phyloP scores from a whole-genome alignment of 2,888 invertebrate species.

The Salpingus planirostris region DNA sequence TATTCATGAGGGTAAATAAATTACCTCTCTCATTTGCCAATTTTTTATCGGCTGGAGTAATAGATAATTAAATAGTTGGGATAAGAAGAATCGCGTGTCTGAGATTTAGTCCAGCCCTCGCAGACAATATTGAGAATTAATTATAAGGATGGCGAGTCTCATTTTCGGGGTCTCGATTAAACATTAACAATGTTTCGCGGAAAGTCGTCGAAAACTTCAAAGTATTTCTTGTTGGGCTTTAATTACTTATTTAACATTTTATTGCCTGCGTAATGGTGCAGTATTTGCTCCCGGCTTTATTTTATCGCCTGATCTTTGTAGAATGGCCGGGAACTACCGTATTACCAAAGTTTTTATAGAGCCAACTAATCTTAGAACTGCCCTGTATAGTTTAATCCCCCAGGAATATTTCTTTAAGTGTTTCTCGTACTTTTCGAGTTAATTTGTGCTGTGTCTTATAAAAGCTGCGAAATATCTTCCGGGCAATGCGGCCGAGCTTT shows the following conservation, averaged over 20 bases:
- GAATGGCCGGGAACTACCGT: slow-evolving; percentile 23
- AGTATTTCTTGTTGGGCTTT: slow-evolving; percentile 30
- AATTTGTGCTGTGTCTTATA: slow-evolving; percentile 15
- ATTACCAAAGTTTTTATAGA: slow-evolving; percentile 25
- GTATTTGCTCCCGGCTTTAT: slow-evolving; percentile 24
- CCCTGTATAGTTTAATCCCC: slow-evolving; percentile 20
- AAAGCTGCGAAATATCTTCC: slow-evolving; percentile 8
- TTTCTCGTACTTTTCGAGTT: slow-evolving; percentile 20
- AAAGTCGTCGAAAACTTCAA: slow-evolving; percentile 26
- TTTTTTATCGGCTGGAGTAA: no score
- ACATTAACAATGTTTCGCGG: slow-evolving; percentile 20
- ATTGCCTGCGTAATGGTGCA: slow-evolving; percentile 32
- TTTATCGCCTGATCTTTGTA: slow-evolving; percentile 26
- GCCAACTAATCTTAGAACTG: slow-evolving; percentile 23
- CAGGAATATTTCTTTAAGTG: slow-evolving; percentile 22
- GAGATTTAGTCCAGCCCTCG: no score
- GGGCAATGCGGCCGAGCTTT: no score
- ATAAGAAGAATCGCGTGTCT: no score
- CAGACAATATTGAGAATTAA: slow-evolving; percentile 5
- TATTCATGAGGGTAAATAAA: no score
- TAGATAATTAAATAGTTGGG: no score
- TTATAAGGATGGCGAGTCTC: slow-evolving; percentile 6
- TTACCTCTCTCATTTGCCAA: no score
- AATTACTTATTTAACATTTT: slow-evolving; percentile 37
- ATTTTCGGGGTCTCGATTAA: slow-evolving; percentile 4